A percentile compares a stretch with the other conserved stretches of the same genome.
Conservation (phyloP, 2,797 vertebrate genomes). For the Semotilus atromaculatus region DNA sequence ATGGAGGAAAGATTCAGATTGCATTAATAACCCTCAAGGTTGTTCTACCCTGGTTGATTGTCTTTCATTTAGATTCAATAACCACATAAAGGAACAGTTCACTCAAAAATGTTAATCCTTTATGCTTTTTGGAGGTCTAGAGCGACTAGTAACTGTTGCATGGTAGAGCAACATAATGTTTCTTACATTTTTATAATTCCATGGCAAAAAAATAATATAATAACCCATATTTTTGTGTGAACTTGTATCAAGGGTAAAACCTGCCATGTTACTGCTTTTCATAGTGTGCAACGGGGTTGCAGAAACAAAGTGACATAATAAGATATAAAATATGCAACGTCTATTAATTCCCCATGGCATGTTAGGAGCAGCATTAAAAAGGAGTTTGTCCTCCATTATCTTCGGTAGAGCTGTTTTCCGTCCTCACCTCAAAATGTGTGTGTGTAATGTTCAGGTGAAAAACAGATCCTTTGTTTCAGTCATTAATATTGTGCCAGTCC, state of each 20-base stretch:
- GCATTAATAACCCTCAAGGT: not conserved
- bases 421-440: conserved; percentile 17
- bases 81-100: not conserved
- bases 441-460: not conserved
- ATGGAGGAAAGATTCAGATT: not conserved
- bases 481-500: not conserved
- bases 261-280: not conserved
- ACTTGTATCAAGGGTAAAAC: not conserved
- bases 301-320: conserved; percentile 24
- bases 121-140: not conserved
- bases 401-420: not conserved
- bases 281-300: not conserved
- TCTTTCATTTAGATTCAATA: not conserved
- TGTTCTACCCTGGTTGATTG: not conserved
- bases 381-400: conserved; percentile 20
- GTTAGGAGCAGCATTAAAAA: conserved; percentile 8
- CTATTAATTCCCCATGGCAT: conserved; percentile 17
- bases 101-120: not conserved
- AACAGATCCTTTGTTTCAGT: conserved; percentile 12
- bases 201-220: not conserved
- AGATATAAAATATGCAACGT: conserved; percentile 37
- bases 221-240: not conserved
- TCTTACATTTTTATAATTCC: not conserved
- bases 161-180: not conserved
- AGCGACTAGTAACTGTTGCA: not conserved